Base-by-base conservation (phyloP, 2,888 invertebrate genomes). In the Heliconius erato region DNA sequence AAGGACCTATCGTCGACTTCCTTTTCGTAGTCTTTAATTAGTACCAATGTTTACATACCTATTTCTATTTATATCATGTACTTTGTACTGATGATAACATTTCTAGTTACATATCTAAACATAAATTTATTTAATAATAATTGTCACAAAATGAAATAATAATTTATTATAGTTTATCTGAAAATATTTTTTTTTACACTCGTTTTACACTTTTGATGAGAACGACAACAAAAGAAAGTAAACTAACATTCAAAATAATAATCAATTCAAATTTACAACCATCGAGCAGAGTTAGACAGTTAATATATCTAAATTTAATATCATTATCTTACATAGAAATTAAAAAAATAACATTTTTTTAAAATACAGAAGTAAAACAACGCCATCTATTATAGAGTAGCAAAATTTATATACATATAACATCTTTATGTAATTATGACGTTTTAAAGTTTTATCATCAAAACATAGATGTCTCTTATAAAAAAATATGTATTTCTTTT, bases 351-450 rank as follows among this genome's bases (percentile, higher is more conserved):
- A 19, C 6, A 23, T 6, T 40, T 69, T 71, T n/a, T 40, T 71
- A n/a, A 35, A n/a, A n/a, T n/a, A 40, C 1, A 0, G 3, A 35
- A 40, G 9, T 40, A 11, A n/a, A 19, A 63, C n/a, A 23, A 79
- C 85, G 90, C 89, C 90, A 89, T 90, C 91, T 91, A 79, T 87
- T 85, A 83, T 77, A n/a, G 63, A 89, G 83, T 89, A 89, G 91
- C 84, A 12, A 77, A 76, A 79, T 63, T 44, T 44, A 63, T 14
- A 44, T 11, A 23, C 7, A 26, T 26, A 0, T 65, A 14, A 1
- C 35, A 26, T 19, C n/a, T 4, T 23, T n/a, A 76, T 16, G 3
- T 59, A 59, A n/a, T 76, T 32, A 9, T 7, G 14, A 76, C 9
- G 35, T 26, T 49, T 72, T 49, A 76, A 40, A 32, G 23, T 40